Percentiles rank a stretch among this genome's conserved stretches.
Conservation (phyloP, 2,888 invertebrate species). For the Scrobipalpa atriplicella region DNA sequence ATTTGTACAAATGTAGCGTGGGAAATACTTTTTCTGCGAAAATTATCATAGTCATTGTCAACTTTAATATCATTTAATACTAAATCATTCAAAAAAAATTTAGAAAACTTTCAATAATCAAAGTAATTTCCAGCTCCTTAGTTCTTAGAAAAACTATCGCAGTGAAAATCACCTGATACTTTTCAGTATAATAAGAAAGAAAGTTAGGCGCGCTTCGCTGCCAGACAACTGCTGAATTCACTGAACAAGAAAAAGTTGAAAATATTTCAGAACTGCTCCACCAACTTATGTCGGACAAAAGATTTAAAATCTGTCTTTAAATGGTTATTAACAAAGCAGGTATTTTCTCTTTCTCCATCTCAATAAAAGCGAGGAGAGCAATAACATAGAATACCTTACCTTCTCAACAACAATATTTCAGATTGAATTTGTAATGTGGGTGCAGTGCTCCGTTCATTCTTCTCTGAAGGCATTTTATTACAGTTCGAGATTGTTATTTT, state of each 20-base stretch:
- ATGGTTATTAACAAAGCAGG: slow-evolving; percentile 8
- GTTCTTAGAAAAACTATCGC: background rate
- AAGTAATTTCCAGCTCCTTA: background rate
- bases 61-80: too few relatives aligned
- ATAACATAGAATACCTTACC: background rate
- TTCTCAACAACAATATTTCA: slow-evolving; percentile 1
- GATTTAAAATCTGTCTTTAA: slow-evolving; percentile 28
- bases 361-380: background rate
- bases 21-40: too few relatives aligned
- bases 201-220: slow-evolving; percentile 37
- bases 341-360: background rate
- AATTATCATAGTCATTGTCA: too few relatives aligned
- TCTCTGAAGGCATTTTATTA: slow-evolving; percentile 8
- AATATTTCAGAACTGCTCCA: slow-evolving; percentile 40
- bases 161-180: slow-evolving; percentile 22
- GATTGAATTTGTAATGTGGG: slow-evolving; percentile 2
- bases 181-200: slow-evolving; percentile 37
- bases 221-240: slow-evolving; percentile 53
- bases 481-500: slow-evolving; percentile 3
- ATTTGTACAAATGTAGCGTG: too few relatives aligned
- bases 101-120: too few relatives aligned
- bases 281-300: slow-evolving; percentile 40
- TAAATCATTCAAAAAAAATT: too few relatives aligned
- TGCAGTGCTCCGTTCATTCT: slow-evolving; percentile 3
- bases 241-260: slow-evolving; percentile 56